Evolutionary conservation across 2,797 vertebrate genomes (phyloP), one percentile per base, ranked within the genome.

Genomic region (Agapornis canus): DNA sequence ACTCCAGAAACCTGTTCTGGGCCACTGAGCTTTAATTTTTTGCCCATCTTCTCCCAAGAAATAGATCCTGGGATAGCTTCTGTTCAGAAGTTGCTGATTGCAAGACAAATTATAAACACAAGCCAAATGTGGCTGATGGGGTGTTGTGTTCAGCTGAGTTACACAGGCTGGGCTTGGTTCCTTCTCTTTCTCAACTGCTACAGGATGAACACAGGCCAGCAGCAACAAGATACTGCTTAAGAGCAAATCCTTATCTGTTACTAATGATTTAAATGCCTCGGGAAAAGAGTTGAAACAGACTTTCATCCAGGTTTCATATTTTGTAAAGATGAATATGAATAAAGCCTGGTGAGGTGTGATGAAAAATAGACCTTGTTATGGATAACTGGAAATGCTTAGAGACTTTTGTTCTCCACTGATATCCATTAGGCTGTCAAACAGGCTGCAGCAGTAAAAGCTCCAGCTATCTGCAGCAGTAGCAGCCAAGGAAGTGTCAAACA

Each of bases 241-340:
- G 31, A 91, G 42, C 65, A 93, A 91, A 71, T 85, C 23, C 19
- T 86, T 89, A 85, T 90, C 82, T 94, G 64, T 81, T 92, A 69
- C 31, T 73, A 78, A 0, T 57, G 31, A 42, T 64, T 82, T n/a
- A 83, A 48, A 61, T 40, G 69, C 84, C 69, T 94, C 35, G 59
- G 69, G 84, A 69, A 92, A 78, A 47, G 21, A 82, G 31, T 4
- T 91, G 72, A 81, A 95, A 83, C 13, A 85, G 57, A 40, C 60
- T 85, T 93, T 87, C 25, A 66, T 79, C 69, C 25, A 66, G 51
- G 43, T 86, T 84, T 89, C 61, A 3, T 68, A 29, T 86, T 93
- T 82, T 75, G 17, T 77, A 49, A 69, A 57, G 52, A 40, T 66
- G n/a, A 87, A 69, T 63, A 49, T n/a, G 42, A 92, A 51, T 78